These are phyloP conservation scores for Drosophila conformis DNA, from an alignment of 2,888 invertebrate species.

Conservation along the genomic window DNA sequence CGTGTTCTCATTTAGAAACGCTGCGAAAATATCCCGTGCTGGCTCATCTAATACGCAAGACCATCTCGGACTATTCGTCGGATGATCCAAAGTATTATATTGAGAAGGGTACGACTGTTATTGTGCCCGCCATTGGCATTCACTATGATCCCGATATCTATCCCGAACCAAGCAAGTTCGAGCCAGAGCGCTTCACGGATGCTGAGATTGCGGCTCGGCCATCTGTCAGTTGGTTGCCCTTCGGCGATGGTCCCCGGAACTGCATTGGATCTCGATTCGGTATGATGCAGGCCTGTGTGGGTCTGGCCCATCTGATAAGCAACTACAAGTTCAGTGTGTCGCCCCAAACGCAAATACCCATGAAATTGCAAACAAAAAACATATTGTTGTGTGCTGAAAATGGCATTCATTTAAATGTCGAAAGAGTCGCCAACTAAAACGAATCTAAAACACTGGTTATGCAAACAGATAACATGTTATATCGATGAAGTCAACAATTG, in stretches of 20 bases:
- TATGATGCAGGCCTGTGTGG: conserved; percentile 75
- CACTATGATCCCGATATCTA: conserved; percentile 86
- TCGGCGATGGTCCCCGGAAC: conserved; percentile 83
- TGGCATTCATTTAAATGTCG: conserved; percentile 69
- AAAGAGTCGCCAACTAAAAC: conserved; percentile 17
- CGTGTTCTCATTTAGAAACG: conserved; percentile 84
- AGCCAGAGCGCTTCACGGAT: conserved; percentile 87
- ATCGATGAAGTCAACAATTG: too few species aligned
- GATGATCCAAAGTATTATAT: conserved; percentile 84
- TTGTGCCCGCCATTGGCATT: conserved; percentile 84
- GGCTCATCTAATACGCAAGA: conserved; percentile 49
- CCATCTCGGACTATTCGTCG: conserved; percentile 42
- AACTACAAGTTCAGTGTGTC: conserved; percentile 63
- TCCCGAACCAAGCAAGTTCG: conserved; percentile 87
- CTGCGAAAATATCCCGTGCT: conserved; percentile 87
- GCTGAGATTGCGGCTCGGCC: conserved; percentile 86
- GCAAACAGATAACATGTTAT: not conserved
- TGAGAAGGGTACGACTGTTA: conserved; percentile 85
- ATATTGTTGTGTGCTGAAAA: conserved; percentile 65
- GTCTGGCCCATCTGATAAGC: conserved; percentile 64
- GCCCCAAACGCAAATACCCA: conserved; percentile 60
- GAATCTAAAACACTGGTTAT: not conserved
- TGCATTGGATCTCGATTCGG: conserved; percentile 82
- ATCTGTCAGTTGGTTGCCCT: conserved; percentile 75
- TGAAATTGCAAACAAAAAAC: conserved; percentile 46